phyloP scores from a whole-genome alignment of 2,113 vertebrate genomes.

The Nannospalax galili region DNA sequence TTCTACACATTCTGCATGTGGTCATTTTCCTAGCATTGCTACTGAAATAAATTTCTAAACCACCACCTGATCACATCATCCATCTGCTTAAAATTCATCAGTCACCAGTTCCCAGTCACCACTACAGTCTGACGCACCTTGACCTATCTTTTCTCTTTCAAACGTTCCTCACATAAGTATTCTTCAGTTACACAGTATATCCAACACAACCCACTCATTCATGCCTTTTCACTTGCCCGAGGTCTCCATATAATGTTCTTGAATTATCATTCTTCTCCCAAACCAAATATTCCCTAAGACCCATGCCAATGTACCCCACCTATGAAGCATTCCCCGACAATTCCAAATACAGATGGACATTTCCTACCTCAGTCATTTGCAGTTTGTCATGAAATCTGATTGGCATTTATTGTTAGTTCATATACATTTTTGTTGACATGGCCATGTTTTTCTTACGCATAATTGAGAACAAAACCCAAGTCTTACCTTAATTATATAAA shows the following conservation, averaged over 20 bases:
- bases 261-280: neutral
- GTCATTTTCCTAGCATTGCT: neutral
- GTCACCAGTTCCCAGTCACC: neutral
- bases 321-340: neutral
- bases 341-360: accelerated
- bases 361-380: neutral
- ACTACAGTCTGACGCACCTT: neutral
- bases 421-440: neutral
- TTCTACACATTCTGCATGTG: neutral
- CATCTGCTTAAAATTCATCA: neutral
- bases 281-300: neutral
- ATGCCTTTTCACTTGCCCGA: neutral
- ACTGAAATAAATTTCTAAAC: neutral
- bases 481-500: too few relatives aligned
- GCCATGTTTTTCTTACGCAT: neutral
- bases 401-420: neutral
- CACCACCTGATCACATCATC: neutral
- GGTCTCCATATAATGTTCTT: neutral
- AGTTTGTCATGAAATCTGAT: neutral
- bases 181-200: too few relatives aligned
- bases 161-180: accelerated
- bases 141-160: neutral
- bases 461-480: neutral
- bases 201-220: too few relatives aligned
- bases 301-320: neutral